phyloP scores from a whole-genome alignment of 2,113 vertebrate genomes.

The Macquaria ambigua region DNA sequence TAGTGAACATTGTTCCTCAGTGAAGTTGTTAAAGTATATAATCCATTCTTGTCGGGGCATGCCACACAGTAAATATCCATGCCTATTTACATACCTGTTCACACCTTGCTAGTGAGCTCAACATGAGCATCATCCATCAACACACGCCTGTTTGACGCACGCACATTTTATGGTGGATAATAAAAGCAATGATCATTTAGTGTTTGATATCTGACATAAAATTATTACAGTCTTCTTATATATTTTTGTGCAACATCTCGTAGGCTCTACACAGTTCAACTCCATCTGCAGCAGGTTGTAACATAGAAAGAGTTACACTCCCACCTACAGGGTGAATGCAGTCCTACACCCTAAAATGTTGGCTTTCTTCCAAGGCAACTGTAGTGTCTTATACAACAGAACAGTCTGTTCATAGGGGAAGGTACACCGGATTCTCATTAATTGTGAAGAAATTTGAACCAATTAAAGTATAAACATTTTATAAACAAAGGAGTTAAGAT shows the following conservation, averaged over 20 bases:
- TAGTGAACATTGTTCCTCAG: conserved; percentile 25
- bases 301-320: conserved; percentile 53
- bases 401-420: neutral
- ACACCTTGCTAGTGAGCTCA: conserved; percentile 47
- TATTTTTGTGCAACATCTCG: neutral
- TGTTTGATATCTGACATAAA: conserved; percentile 44
- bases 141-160: conserved; percentile 8
- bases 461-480: neutral
- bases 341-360: conserved; percentile 23
- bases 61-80: conserved; percentile 57
- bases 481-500: neutral
- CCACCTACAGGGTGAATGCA: conserved; percentile 73
- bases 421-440: neutral
- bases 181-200: conserved; percentile 43
- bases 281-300: neutral
- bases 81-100: conserved; percentile 67
- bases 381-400: neutral
- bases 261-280: neutral
- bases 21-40: conserved; percentile 52
- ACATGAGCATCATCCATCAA: conserved; percentile 20
- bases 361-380: neutral
- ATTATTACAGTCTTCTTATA: conserved; percentile 2
- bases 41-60: conserved; percentile 60
- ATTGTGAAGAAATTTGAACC: neutral
- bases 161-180: conserved; percentile 37